Conservation (phyloP, 2,888 invertebrate genomes). For the Amphipyra berbera region DNA sequence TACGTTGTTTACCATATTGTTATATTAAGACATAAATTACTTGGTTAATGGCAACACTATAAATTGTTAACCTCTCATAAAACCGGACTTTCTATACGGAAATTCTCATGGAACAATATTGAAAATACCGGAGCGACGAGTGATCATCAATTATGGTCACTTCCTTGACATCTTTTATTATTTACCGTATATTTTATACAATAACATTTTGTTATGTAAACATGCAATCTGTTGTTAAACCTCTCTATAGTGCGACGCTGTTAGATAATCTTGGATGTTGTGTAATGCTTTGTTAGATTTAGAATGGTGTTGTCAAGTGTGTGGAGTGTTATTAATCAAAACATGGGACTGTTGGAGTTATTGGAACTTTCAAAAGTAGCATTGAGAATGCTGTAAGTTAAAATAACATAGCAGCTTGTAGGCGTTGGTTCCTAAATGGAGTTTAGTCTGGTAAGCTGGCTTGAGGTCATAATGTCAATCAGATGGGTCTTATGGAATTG, state of each 20-base stretch:
- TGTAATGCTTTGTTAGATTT: conserved; percentile 40
- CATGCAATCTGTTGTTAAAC: conserved; percentile 30
- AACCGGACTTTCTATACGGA: conserved; percentile 67
- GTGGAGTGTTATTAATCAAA: conserved; percentile 26
- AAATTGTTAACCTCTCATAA: conserved; percentile 47
- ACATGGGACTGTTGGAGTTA: conserved; percentile 23
- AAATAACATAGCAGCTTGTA: conserved; percentile 13
- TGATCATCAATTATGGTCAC: conserved; percentile 56
- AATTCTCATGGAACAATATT: conserved; percentile 53
- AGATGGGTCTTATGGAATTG: too few species aligned
- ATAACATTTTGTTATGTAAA: conserved; percentile 52
- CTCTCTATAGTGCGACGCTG: conserved; percentile 22
- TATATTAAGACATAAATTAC: conserved; percentile 33
- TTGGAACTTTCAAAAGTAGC: conserved; percentile 22
- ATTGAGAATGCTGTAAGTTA: conserved; percentile 21
- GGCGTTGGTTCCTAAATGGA: conserved; percentile 7
- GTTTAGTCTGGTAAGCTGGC: too few species aligned
- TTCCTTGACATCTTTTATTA: conserved; percentile 59
- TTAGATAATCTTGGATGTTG: conserved; percentile 32
- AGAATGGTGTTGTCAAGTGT: conserved; percentile 16
- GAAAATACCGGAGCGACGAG: conserved; percentile 47
- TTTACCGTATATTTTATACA: conserved; percentile 53
- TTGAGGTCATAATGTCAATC: too few species aligned
- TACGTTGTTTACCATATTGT: conserved; percentile 26
- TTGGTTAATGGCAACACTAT: conserved; percentile 31